Evolutionary conservation across 2,888 invertebrate species (phyloP).

Genomic region (Portevinia maculata): DNA sequence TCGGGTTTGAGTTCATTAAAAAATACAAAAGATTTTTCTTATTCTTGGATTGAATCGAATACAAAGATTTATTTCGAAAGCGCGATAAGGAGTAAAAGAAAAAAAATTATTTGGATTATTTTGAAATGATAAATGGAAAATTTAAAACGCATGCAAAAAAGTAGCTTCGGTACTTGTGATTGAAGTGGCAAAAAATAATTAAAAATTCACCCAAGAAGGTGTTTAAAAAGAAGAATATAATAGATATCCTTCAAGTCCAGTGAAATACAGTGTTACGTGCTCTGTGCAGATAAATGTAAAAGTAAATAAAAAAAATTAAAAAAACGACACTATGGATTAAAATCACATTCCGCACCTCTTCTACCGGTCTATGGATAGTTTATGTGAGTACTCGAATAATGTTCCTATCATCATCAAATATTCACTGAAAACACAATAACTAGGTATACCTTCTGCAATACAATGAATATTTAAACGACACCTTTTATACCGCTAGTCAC

Average conservation of each 20-base stretch:
- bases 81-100: neutral
- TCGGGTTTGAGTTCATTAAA: constrained; percentile 54
- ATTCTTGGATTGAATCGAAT: constrained; percentile 18
- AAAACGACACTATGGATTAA: constrained; percentile 64
- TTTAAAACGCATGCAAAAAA: constrained; percentile 2
- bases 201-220: constrained; percentile 10
- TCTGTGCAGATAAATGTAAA: constrained; percentile 22
- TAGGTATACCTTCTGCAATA: neutral
- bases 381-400: constrained; percentile 59
- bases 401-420: constrained; percentile 23
- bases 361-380: constrained; percentile 70
- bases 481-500: constrained; percentile 1
- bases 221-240: neutral
- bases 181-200: constrained; percentile 35
- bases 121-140: constrained; percentile 25
- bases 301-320: constrained; percentile 5
- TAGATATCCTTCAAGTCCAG: constrained; percentile 11
- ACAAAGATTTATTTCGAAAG: neutral
- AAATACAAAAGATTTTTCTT: constrained; percentile 33
- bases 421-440: constrained; percentile 1
- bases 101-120: constrained; percentile 35
- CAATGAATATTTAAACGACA: constrained; percentile 56
- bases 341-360: constrained; percentile 47
- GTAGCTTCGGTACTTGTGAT: constrained; percentile 46
- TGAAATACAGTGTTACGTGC: neutral